Evolutionary conservation across 2,113 vertebrate species (phyloP), one percentile per base, ranked within the genome.

Genomic region (Sceloporus undulatus): DNA sequence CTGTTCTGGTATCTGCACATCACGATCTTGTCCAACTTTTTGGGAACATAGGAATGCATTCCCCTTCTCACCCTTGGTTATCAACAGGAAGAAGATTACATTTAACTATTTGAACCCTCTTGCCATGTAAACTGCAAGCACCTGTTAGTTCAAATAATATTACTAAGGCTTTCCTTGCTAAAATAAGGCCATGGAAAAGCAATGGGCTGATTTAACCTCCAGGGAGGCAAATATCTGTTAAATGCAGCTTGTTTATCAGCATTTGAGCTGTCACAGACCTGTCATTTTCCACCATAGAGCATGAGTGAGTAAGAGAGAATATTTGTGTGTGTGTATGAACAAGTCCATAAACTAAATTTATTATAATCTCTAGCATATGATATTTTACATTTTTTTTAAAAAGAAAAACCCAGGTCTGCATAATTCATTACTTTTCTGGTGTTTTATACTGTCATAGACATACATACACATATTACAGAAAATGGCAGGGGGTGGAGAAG

Each of bases 51-150:
- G 71, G 79, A 74, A 80, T 82, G 65, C 29, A 68, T 56, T 42
- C 34, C 19, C 1, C n/a, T 34, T 40, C 38, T 16, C 25, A n/a
- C 52, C 2, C 38, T 18, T 34, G 23, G 87, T 77, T 77, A 62
- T 86, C 73, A 70, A 82, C 65, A 86, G 88, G 79, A 90, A 83
- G 79, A 78, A 86, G 73, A 82, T 82, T 71, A 48, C 84, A 86
- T 78, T 83, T 78, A 83, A 82, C 82, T 70, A 90, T 75, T 86
- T 90, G 42, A 77, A 86, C 34, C 38, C 74, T n/a, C 9, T 9
- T 71, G 62, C 78, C 65, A 77, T 82, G 23, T 70, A 78, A 78
- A 86, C 52, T 42, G 54, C 40, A 82, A 86, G 79, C 73, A 86
- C 88, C 62, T 82, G 84, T 82, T 85, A 70, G 62, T 81, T 89